Conservation (phyloP, 2,797 vertebrate genomes). For the Poliocrania exsul region DNA sequence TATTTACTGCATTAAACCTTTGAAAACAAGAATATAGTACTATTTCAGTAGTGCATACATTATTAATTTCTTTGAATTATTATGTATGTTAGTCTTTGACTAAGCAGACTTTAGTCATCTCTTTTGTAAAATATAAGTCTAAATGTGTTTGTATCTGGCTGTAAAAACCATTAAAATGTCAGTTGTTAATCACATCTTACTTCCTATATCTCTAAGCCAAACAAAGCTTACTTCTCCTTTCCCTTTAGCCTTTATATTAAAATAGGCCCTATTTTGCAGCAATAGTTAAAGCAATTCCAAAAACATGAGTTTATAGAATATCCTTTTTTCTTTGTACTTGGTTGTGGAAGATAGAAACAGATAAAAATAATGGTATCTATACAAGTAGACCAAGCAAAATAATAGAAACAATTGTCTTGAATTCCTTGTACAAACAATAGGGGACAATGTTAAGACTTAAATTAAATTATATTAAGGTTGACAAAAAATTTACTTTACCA, state of each 20-base stretch:
- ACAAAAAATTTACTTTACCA: background rate
- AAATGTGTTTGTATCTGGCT: constrained; percentile 30
- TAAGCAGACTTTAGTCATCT: constrained; percentile 20
- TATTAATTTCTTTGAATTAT: background rate
- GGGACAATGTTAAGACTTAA: background rate
- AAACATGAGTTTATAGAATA: background rate
- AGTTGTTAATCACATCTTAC: background rate
- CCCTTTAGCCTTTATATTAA: background rate
- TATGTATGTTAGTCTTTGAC: background rate
- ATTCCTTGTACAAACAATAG: background rate
- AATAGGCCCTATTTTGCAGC: background rate
- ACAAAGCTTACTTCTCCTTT: background rate
- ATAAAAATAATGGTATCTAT: background rate
- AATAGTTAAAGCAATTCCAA: background rate
- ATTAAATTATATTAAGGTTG: background rate
- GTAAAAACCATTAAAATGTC: constrained; percentile 41
- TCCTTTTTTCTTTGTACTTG: background rate
- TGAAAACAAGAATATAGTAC: background rate
- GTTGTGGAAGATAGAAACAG: background rate
- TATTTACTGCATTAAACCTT: background rate
- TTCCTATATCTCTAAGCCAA: background rate
- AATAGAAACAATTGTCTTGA: background rate
- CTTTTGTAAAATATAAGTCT: constrained; percentile 13
- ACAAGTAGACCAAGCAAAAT: background rate
- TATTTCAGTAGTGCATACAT: background rate